Evolutionary conservation across 2,888 invertebrate species (phyloP).

Genomic region (Lypha dubia): DNA sequence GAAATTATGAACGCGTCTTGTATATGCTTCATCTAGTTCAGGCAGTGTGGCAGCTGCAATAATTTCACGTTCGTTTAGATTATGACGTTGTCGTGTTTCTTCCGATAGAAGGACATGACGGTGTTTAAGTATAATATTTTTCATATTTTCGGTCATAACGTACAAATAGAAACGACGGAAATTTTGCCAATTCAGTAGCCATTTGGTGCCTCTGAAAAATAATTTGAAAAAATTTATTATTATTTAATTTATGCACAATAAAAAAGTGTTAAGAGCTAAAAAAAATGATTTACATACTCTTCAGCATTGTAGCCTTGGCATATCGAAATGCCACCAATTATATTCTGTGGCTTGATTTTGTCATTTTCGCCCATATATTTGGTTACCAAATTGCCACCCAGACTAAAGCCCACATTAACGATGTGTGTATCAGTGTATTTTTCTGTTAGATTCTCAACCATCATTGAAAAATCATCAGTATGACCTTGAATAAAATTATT

Average conservation of each 20-base stretch:
- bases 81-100: conserved; percentile 87
- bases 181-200: conserved; percentile 93
- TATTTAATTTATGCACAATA: neutral
- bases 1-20: conserved; percentile 91
- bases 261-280: neutral
- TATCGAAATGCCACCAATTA: conserved; percentile 95
- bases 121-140: conserved; percentile 93
- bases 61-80: conserved; percentile 91
- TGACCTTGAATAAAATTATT: conserved; percentile 86
- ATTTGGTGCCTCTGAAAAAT: conserved; percentile 89
- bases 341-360: conserved; percentile 86
- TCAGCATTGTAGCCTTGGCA: conserved; percentile 97
- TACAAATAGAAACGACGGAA: conserved; percentile 95
- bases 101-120: conserved; percentile 89
- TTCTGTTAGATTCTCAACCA: conserved; percentile 90
- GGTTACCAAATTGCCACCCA: conserved; percentile 96
- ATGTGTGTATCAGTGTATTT: conserved; percentile 91
- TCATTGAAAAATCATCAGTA: conserved; percentile 93
- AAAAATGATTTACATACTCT: conserved; percentile 87
- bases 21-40: conserved; percentile 95
- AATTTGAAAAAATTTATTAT: neutral
- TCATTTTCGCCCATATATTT: conserved; percentile 94
- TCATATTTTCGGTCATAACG: conserved; percentile 96
- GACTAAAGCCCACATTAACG: conserved; percentile 94
- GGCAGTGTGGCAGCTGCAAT: conserved; percentile 93